These are phyloP conservation scores for Aradophagus sp. DNA, from an alignment of 1,140 invertebrate species.

Conservation along the genomic window DNA sequence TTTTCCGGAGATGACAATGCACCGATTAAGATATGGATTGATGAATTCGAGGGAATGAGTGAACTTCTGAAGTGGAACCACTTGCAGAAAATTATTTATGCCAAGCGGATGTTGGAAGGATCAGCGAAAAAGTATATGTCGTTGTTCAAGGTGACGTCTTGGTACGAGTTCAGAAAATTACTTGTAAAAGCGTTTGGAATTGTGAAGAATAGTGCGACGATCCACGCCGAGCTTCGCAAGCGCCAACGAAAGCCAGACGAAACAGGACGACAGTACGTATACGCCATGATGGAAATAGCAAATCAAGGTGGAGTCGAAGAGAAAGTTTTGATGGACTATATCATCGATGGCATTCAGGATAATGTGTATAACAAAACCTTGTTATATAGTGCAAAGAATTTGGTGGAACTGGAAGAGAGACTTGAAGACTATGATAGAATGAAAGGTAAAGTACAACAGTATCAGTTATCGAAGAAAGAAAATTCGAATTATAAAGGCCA, in stretches of 20 bases:
- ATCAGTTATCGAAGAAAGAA: slow-evolving; percentile 10
- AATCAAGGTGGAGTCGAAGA: slow-evolving; percentile 15
- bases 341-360: slow-evolving; percentile 20
- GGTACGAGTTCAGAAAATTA: slow-evolving; percentile 1
- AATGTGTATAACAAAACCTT: slow-evolving; percentile 15
- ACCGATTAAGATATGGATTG: slow-evolving; percentile 16
- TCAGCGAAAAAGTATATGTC: slow-evolving; percentile 24
- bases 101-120: slow-evolving; percentile 16
- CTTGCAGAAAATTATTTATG: slow-evolving; percentile 22
- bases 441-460: slow-evolving; percentile 1
- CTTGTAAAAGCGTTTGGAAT: slow-evolving; percentile 6
- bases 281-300: slow-evolving; percentile 22
- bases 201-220: background rate
- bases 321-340: slow-evolving; percentile 7
- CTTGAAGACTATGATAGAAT: slow-evolving; percentile 19
- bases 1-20: slow-evolving; percentile 19
- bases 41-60: slow-evolving; percentile 24
- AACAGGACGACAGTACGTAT: slow-evolving; percentile 12
- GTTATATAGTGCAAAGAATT: slow-evolving; percentile 5
- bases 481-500: background rate
- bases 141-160: background rate
- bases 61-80: slow-evolving; percentile 13
- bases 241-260: slow-evolving; percentile 7
- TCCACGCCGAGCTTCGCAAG: slow-evolving; percentile 4
- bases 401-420: slow-evolving; percentile 2